Evolutionary conservation across 2,797 vertebrate species (phyloP).

Genomic region (Artibeus jamaicensis): DNA sequence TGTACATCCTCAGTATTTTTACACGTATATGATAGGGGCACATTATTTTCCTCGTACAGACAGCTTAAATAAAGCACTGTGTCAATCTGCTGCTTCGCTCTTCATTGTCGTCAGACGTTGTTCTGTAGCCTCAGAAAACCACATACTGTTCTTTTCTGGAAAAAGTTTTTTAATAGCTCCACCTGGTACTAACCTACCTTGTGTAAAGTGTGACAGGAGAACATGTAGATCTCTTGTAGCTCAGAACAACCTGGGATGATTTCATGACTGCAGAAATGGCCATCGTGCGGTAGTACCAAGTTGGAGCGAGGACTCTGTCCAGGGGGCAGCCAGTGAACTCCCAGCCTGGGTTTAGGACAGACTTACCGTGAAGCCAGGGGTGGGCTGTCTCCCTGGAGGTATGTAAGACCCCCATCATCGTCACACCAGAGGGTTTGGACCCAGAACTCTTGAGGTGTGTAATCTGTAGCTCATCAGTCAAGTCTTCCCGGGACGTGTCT

Average conservation of each 20-base stretch:
- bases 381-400: neutral
- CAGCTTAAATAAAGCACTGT: constrained; percentile 99
- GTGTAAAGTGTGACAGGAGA: constrained; percentile 5
- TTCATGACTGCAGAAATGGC: neutral
- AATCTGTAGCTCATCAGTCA: neutral
- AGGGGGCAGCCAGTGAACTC: neutral
- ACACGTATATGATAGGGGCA: constrained; percentile 97
- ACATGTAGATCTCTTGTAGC: neutral
- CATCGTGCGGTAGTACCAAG: neutral
- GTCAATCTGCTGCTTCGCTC: constrained; percentile 90
- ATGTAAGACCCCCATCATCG: neutral
- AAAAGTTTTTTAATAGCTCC: constrained; percentile 34
- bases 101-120: constrained; percentile 82
- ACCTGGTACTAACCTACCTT: constrained; percentile 5
- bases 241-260: neutral
- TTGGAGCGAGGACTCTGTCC: neutral
- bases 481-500: constrained; percentile 40
- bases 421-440: neutral
- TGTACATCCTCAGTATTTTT: constrained; percentile 99
- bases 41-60: constrained; percentile 97
- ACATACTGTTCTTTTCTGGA: constrained; percentile 73
- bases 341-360: neutral
- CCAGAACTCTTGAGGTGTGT: neutral
- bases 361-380: neutral
- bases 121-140: constrained; percentile 80